Conservation (phyloP, 2,113 vertebrate genomes). For the Morphnarchus princeps region DNA sequence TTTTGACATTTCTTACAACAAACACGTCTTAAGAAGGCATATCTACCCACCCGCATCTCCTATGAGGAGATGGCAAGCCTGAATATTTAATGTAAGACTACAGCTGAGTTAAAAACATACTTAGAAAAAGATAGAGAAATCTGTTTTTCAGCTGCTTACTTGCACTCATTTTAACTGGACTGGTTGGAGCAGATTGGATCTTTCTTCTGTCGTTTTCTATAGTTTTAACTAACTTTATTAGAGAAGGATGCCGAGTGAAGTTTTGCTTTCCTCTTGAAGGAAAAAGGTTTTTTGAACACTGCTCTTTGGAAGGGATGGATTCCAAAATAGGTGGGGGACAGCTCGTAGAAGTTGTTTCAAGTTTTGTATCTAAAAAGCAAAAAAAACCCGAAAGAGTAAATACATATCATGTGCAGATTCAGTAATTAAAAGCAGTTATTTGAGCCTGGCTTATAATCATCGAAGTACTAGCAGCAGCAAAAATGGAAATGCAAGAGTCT, state of each 20-base stretch:
- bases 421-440: background rate
- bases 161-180: slow-evolving; percentile 78
- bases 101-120: background rate
- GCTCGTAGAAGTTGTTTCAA: background rate
- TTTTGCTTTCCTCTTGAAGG: slow-evolving; percentile 78
- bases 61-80: background rate
- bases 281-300: slow-evolving; percentile 94
- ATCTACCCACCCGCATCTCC: background rate
- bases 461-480: background rate
- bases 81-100: background rate
- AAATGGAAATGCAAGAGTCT: background rate
- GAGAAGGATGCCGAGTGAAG: slow-evolving; percentile 91
- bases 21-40: background rate
- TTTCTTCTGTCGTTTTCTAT: slow-evolving; percentile 89
- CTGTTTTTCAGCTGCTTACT: slow-evolving; percentile 60
- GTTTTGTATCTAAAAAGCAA: slow-evolving; percentile 51
- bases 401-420: background rate
- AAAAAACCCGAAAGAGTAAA: background rate
- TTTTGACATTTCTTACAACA: background rate
- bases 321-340: slow-evolving; percentile 43
- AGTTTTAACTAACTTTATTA: slow-evolving; percentile 88
- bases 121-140: background rate
- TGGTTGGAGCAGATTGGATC: slow-evolving; percentile 91
- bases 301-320: slow-evolving; percentile 73
- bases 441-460: background rate